phyloP scores from a whole-genome alignment of 1,140 invertebrate genomes.

The Philopotamus ludificatus region DNA sequence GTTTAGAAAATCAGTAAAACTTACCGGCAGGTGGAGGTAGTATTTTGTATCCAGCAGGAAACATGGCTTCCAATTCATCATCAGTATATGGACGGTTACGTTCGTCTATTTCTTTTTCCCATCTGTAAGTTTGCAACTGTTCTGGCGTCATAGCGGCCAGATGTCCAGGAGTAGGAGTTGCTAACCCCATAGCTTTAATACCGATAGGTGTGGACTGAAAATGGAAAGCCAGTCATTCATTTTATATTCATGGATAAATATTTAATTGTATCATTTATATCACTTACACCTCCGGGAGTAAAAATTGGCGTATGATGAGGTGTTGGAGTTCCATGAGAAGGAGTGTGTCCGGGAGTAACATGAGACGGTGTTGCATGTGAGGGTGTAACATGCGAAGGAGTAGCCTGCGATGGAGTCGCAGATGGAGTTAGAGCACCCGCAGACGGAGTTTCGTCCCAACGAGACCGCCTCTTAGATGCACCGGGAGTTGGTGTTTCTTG shows the following conservation, averaged over 20 bases:
- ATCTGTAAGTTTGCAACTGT: constrained; percentile 96
- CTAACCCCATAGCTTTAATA: constrained; percentile 95
- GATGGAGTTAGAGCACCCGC: constrained; percentile 67
- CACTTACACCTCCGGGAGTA: constrained; percentile 68
- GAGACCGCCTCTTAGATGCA: constrained; percentile 87
- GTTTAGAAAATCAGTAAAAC: constrained; percentile 7
- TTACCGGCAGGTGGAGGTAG: constrained; percentile 87
- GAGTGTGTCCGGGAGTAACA: constrained; percentile 60
- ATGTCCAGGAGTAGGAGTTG: constrained; percentile 94
- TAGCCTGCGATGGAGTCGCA: constrained; percentile 71
- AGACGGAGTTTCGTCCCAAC: constrained; percentile 97
- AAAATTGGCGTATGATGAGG: constrained; percentile 57
- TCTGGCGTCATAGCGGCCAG: constrained; percentile 98
- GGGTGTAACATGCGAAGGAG: constrained; percentile 67
- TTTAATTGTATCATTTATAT: neutral
- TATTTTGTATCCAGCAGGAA: constrained; percentile 98
- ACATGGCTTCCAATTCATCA: constrained; percentile 96
- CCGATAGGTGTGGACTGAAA: constrained; percentile 84
- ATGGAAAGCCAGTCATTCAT: neutral
- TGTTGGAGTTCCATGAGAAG: constrained; percentile 47
- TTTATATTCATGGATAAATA: neutral
- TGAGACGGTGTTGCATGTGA: constrained; percentile 61
- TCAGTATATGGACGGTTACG: constrained; percentile 93
- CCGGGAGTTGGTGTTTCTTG: constrained; percentile 91
- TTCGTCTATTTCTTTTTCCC: constrained; percentile 98